Evolutionary conservation across 2,797 vertebrate species (phyloP).

Genomic region (Phoxinus dragarum): DNA sequence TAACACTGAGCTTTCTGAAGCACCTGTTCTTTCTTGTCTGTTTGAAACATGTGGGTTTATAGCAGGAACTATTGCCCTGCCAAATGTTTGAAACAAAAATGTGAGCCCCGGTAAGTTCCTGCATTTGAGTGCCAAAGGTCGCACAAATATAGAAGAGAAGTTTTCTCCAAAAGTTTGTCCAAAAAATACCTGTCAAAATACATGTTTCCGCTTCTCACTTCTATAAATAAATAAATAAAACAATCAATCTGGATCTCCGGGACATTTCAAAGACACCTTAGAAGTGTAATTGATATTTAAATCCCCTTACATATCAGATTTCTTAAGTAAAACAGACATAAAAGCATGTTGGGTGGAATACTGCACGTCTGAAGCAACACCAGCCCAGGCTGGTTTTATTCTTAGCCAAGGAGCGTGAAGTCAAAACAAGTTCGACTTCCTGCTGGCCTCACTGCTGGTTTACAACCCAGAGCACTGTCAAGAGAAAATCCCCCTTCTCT

Average conservation of each 20-base stretch:
- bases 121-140: conserved; percentile 66
- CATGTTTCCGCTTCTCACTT: conserved; percentile 26
- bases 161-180: conserved; percentile 18
- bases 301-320: conserved; percentile 78
- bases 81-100: conserved; percentile 73
- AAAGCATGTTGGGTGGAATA: conserved; percentile 70
- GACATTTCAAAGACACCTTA: conserved; percentile 39
- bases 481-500: conserved; percentile 42
- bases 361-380: conserved; percentile 77
- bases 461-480: conserved; percentile 57
- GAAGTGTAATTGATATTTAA: conserved; percentile 70
- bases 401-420: conserved; percentile 77
- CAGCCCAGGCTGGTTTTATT: conserved; percentile 77
- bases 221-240: conserved; percentile 31
- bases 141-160: conserved; percentile 34
- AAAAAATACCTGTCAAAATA: conserved; percentile 29
- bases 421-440: conserved; percentile 80
- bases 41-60: conserved; percentile 76
- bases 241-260: conserved; percentile 17
- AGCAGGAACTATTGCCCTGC: conserved; percentile 69
- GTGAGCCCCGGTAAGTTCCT: conserved; percentile 77
- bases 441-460: conserved; percentile 72
- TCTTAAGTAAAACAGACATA: conserved; percentile 71
- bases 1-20: conserved; percentile 64
- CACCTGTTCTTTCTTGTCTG: conserved; percentile 79